A percentile compares a stretch with the other conserved stretches of the same genome.
phyloP scores from a whole-genome alignment of 1,140 invertebrate genomes.

The Drosophila suzukii region DNA sequence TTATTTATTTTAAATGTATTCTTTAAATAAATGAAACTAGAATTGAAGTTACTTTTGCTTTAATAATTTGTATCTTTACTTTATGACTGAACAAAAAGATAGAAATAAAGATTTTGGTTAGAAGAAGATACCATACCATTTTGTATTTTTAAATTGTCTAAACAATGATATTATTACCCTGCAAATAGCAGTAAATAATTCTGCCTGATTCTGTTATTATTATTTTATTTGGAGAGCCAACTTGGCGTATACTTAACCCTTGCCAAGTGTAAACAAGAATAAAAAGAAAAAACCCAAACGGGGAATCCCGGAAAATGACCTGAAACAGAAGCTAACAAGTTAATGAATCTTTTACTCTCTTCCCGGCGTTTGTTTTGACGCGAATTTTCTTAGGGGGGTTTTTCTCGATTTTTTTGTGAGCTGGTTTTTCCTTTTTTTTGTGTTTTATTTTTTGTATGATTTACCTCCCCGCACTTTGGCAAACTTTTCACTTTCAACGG shows the following conservation, averaged over 20 bases:
- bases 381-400: conserved; percentile 25
- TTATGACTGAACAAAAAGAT: too few relatives aligned
- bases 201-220: background rate
- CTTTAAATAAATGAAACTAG: too few relatives aligned
- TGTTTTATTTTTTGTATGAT: conserved; percentile 17
- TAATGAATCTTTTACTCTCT: conserved; percentile 72
- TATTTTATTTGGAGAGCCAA: conserved; percentile 1
- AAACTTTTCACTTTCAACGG: conserved; percentile 82
- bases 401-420: conserved; percentile 2
- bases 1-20: background rate
- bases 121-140: too few relatives aligned
- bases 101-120: too few relatives aligned
- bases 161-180: background rate
- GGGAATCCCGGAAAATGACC: conserved; percentile 21
- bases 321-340: conserved; percentile 57
- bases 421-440: background rate
- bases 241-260: conserved; percentile 26
- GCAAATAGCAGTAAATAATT: background rate
- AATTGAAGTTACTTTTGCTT: too few relatives aligned
- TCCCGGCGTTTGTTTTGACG: conserved; percentile 30
- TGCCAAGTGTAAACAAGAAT: background rate
- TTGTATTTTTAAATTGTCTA: too few relatives aligned
- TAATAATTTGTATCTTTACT: too few relatives aligned
- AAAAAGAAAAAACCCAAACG: conserved; percentile 2
- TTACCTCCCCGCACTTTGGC: conserved; percentile 67